Conservation (phyloP, 2,113 vertebrate genomes). For the Alligator sinensis region DNA sequence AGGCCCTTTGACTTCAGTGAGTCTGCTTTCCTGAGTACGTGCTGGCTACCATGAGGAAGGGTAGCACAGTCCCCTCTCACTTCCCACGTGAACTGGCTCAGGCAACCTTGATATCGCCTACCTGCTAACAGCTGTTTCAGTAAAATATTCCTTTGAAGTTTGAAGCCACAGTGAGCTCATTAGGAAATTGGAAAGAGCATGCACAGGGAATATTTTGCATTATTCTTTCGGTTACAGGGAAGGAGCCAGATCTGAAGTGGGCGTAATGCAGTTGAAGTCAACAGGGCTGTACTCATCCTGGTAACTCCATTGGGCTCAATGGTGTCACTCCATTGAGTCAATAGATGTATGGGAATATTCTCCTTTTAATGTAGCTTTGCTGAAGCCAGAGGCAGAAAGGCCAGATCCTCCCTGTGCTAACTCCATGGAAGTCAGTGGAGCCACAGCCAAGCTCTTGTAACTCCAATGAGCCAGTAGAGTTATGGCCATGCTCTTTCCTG, state of each 20-base stretch:
- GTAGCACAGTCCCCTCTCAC: neutral
- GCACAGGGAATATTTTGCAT: slow-evolving; percentile 37
- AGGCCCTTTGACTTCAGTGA: neutral
- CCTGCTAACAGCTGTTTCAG: neutral
- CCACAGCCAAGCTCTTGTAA: slow-evolving; percentile 26
- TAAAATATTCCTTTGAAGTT: neutral
- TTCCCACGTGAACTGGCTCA: neutral
- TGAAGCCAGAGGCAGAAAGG: too few relatives aligned
- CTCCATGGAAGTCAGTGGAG: neutral
- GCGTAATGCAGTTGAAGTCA: slow-evolving; percentile 7
- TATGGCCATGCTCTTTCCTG: neutral
- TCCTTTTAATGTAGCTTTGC: too few relatives aligned
- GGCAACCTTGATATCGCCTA: neutral
- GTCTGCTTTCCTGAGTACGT: neutral
- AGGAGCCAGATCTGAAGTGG: slow-evolving; percentile 18
- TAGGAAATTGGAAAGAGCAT: neutral
- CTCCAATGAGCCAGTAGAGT: slow-evolving; percentile 13
- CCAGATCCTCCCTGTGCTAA: neutral
- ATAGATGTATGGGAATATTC: neutral
- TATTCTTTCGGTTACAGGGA: slow-evolving; percentile 41
- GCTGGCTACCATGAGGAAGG: rapidly evolving
- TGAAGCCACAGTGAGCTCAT: neutral
- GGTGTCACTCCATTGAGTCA: neutral
- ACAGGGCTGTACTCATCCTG: neutral
- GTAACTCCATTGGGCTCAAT: neutral